Evolutionary conservation across 2,888 invertebrate genomes (phyloP).

Genomic region (Amphipoea lucens): DNA sequence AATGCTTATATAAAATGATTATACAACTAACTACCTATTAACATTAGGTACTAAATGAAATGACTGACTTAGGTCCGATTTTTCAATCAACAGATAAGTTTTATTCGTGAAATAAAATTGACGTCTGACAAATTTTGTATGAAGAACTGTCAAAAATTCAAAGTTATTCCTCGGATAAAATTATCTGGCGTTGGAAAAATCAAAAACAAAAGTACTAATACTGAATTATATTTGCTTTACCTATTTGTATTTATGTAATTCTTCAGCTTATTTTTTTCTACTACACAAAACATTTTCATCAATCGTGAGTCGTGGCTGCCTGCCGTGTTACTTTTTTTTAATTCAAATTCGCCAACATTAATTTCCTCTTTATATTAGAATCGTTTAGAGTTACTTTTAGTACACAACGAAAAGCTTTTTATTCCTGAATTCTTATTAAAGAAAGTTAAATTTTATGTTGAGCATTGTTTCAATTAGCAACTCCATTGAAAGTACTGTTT

Average conservation of each 20-base stretch:
- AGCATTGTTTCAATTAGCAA: slow-evolving; percentile 53
- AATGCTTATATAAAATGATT: background rate
- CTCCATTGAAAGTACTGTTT: slow-evolving; percentile 25
- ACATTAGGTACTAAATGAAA: background rate
- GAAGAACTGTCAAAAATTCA: no score
- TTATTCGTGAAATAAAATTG: no score
- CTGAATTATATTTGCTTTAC: background rate
- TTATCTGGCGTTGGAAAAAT: no score
- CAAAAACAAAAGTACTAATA: background rate
- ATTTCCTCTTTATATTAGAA: slow-evolving; percentile 41
- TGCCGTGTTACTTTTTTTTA: slow-evolving; percentile 20
- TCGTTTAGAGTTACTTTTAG: slow-evolving; percentile 44
- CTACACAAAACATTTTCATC: slow-evolving; percentile 17
- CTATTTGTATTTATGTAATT: background rate
- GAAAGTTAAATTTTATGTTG: slow-evolving; percentile 46
- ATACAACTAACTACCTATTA: background rate
- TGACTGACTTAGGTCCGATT: background rate
- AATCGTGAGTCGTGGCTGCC: slow-evolving; percentile 12
- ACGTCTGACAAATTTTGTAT: no score
- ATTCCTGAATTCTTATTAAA: slow-evolving; percentile 43
- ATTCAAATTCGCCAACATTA: slow-evolving; percentile 39
- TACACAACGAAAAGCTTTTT: slow-evolving; percentile 46
- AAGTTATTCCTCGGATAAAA: no score
- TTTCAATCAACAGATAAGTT: no score
- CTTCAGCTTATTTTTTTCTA: background rate